Conservation (phyloP, 1,140 invertebrate species). For the Stenopsyche tienmushanensis region DNA sequence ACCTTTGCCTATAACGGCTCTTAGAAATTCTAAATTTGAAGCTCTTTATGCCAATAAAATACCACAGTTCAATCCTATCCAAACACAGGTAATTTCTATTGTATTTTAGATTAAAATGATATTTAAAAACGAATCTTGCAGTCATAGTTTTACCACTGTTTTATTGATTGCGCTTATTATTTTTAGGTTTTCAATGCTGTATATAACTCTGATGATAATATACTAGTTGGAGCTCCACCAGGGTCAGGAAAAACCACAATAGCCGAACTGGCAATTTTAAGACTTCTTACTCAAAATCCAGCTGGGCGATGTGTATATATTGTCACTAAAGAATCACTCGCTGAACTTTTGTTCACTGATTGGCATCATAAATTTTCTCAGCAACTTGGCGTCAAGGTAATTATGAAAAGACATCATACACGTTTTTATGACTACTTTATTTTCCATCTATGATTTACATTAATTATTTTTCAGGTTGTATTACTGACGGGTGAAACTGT, state of each 20-base stretch:
- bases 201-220: constrained; percentile 98
- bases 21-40: constrained; percentile 85
- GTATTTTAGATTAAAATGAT: no score
- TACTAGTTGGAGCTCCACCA: constrained; percentile 96
- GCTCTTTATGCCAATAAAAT: constrained; percentile 83
- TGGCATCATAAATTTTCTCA: constrained; percentile 89
- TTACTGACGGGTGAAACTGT: constrained; percentile 97
- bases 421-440: neutral
- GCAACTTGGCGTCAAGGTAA: constrained; percentile 75
- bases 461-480: constrained; percentile 61
- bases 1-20: constrained; percentile 85
- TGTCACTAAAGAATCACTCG: constrained; percentile 87
- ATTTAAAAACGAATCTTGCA: constrained; percentile 10
- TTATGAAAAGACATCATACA: no score
- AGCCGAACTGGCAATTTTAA: constrained; percentile 94
- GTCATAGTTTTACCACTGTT: neutral
- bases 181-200: constrained; percentile 94
- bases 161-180: constrained; percentile 7
- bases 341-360: constrained; percentile 87
- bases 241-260: constrained; percentile 97
- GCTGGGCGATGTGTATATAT: constrained; percentile 88
- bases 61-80: constrained; percentile 97
- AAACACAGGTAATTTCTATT: constrained; percentile 76
- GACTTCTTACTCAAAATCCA: constrained; percentile 77
- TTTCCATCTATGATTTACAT: neutral